phyloP scores from a whole-genome alignment of 2,888 invertebrate genomes.

The Thalpophila matura region DNA sequence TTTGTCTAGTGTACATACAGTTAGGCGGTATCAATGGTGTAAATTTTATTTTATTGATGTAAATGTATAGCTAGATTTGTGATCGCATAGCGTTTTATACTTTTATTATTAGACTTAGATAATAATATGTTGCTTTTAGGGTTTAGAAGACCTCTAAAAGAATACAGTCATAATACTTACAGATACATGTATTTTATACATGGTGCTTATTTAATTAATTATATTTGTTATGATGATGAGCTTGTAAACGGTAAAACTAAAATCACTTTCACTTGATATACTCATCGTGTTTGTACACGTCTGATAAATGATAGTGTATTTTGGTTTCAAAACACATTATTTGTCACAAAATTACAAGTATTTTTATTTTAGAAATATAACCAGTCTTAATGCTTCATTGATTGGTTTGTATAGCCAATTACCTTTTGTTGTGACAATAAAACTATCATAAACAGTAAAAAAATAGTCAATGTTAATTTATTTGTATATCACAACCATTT shows the following conservation, averaged over 20 bases:
- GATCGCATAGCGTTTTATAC: constrained; percentile 88
- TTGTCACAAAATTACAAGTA: too few relatives aligned
- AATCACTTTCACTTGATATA: neutral
- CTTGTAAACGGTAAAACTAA: constrained; percentile 56
- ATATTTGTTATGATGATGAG: constrained; percentile 56
- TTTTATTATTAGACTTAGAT: constrained; percentile 79
- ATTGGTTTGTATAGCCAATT: too few relatives aligned
- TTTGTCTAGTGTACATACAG: constrained; percentile 88
- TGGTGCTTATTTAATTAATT: constrained; percentile 61
- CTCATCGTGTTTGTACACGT: neutral
- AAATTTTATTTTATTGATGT: constrained; percentile 86
- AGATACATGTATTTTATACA: constrained; percentile 56
- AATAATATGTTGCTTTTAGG: constrained; percentile 73
- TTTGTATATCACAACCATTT: too few relatives aligned
- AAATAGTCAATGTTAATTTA: too few relatives aligned
- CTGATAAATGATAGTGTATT: neutral
- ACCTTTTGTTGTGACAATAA: too few relatives aligned
- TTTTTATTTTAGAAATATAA: too few relatives aligned
- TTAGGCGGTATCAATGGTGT: constrained; percentile 86
- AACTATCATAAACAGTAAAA: too few relatives aligned
- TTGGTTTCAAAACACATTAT: neutral
- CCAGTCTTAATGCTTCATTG: too few relatives aligned
- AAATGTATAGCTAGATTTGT: constrained; percentile 85
- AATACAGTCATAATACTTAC: constrained; percentile 62
- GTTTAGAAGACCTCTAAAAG: constrained; percentile 65